These are phyloP conservation scores for Drosophila ercepeae DNA, from an alignment of 1,140 invertebrate species.

Conservation along the genomic window DNA sequence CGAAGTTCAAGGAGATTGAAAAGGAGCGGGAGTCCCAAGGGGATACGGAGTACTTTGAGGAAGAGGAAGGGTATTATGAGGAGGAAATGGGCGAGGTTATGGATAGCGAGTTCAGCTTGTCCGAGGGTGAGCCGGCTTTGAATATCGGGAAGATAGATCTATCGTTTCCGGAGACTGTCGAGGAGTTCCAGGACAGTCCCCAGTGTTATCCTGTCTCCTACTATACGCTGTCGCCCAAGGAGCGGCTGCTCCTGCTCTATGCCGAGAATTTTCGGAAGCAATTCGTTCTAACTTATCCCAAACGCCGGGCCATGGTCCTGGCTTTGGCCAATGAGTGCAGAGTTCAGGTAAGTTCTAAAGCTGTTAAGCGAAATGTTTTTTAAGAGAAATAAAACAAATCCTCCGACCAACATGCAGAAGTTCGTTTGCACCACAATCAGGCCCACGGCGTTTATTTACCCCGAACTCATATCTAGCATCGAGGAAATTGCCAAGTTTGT, in stretches of 20 bases:
- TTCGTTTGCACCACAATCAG: conserved; percentile 87
- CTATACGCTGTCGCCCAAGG: conserved; percentile 89
- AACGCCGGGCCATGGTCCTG: conserved; percentile 89
- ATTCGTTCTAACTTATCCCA: conserved; percentile 86
- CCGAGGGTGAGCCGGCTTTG: conserved; percentile 55
- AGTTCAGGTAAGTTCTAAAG: conserved; percentile 85
- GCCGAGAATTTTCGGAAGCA: conserved; percentile 94
- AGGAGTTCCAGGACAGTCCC: conserved; percentile 53
- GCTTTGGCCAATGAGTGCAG: conserved; percentile 93
- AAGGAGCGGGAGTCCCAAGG: neutral
- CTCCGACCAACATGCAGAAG: conserved; percentile 84
- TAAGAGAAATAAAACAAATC: neutral
- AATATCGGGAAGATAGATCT: conserved; percentile 69
- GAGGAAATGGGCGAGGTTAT: conserved; percentile 34
- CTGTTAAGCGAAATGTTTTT: neutral
- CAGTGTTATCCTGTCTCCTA: conserved; percentile 88
- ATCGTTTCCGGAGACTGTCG: conserved; percentile 68
- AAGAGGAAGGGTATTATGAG: conserved; percentile 35
- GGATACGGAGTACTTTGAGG: conserved; percentile 6
- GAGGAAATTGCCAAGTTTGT: conserved; percentile 86
- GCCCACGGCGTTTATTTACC: conserved; percentile 85
- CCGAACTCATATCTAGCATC: conserved; percentile 85
- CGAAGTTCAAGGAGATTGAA: conserved; percentile 60
- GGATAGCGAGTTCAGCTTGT: conserved; percentile 55
- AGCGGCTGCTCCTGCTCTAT: conserved; percentile 90